Evolutionary conservation across 1,140 invertebrate genomes (phyloP).

Genomic region (Drosophila asahinai): DNA sequence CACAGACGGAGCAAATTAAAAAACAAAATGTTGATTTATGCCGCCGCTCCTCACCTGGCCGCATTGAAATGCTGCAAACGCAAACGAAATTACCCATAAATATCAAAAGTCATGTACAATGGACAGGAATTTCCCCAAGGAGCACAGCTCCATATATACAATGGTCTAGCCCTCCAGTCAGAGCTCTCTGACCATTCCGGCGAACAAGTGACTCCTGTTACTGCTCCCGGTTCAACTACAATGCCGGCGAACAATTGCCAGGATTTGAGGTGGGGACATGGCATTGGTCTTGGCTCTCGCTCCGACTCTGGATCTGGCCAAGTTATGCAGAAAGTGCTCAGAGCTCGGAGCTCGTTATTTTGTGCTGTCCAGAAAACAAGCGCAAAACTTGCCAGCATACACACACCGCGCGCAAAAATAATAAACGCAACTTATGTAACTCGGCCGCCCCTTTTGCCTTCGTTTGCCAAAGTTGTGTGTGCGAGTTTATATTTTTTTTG

Average conservation of each 20-base stretch:
- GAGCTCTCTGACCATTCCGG: constrained; percentile 52
- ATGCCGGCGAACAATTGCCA: constrained; percentile 41
- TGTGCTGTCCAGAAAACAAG: constrained; percentile 75
- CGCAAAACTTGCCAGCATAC: constrained; percentile 64
- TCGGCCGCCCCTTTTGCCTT: constrained; percentile 28
- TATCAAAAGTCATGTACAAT: constrained; percentile 84
- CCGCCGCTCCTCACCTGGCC: constrained; percentile 52
- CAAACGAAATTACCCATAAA: constrained; percentile 83
- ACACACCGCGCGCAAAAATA: constrained; percentile 56
- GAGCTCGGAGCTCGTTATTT: constrained; percentile 77
- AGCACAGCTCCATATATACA: constrained; percentile 31
- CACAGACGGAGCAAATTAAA: constrained; percentile 70
- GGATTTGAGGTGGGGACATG: constrained; percentile 4
- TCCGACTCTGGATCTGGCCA: constrained; percentile 15
- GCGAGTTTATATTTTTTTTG: constrained; percentile 68
- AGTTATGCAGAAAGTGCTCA: constrained; percentile 78
- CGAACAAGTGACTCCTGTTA: constrained; percentile 61
- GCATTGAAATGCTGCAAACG: constrained; percentile 80
- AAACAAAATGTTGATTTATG: constrained; percentile 84
- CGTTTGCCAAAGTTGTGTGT: constrained; percentile 71
- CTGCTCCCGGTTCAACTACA: constrained; percentile 67
- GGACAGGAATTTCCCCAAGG: constrained; percentile 80
- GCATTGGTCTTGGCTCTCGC: constrained; percentile 5
- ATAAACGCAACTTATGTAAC: constrained; percentile 83
- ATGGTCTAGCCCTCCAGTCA: constrained; percentile 32